These are phyloP conservation scores for Campoletis sonorensis DNA, from an alignment of 1,140 invertebrate species.

Conservation along the genomic window DNA sequence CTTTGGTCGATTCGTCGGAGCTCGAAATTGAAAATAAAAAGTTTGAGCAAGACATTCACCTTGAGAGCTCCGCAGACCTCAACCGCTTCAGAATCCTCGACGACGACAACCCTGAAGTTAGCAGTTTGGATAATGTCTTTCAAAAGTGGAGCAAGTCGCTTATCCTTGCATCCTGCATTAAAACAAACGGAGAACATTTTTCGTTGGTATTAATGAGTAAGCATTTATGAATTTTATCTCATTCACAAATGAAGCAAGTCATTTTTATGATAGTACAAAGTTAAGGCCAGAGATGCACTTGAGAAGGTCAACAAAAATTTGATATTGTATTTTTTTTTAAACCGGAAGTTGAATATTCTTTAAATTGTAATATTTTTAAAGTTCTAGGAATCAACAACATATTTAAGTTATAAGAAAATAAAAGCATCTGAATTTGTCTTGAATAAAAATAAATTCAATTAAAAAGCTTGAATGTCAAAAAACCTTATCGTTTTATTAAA, in stretches of 20 bases:
- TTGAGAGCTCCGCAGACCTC: slow-evolving; percentile 92
- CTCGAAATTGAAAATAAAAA: slow-evolving; percentile 30
- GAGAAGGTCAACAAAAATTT: too few relatives aligned
- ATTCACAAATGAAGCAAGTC: too few relatives aligned
- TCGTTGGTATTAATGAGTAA: not conserved
- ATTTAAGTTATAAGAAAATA: too few relatives aligned
- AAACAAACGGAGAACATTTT: slow-evolving; percentile 3
- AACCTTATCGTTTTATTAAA: too few relatives aligned
- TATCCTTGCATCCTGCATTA: slow-evolving; percentile 79
- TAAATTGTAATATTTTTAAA: too few relatives aligned
- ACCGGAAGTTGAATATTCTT: too few relatives aligned
- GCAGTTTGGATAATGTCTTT: slow-evolving; percentile 86
- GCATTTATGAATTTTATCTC: not conserved
- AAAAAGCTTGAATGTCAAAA: not conserved
- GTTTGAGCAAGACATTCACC: slow-evolving; percentile 69
- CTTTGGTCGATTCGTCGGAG: slow-evolving; percentile 12
- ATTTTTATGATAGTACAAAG: too few relatives aligned
- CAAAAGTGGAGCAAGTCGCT: slow-evolving; percentile 78
- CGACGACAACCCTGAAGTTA: slow-evolving; percentile 88
- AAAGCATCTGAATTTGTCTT: too few relatives aligned
- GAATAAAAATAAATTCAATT: too few relatives aligned
- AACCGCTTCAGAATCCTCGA: slow-evolving; percentile 86
- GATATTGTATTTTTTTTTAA: too few relatives aligned
- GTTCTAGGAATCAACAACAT: too few relatives aligned
- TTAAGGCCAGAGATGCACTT: too few relatives aligned